Evolutionary conservation across 2,797 vertebrate genomes (phyloP), one percentile per base, ranked within the genome.

Genomic region (Loriculus beryllinus): DNA sequence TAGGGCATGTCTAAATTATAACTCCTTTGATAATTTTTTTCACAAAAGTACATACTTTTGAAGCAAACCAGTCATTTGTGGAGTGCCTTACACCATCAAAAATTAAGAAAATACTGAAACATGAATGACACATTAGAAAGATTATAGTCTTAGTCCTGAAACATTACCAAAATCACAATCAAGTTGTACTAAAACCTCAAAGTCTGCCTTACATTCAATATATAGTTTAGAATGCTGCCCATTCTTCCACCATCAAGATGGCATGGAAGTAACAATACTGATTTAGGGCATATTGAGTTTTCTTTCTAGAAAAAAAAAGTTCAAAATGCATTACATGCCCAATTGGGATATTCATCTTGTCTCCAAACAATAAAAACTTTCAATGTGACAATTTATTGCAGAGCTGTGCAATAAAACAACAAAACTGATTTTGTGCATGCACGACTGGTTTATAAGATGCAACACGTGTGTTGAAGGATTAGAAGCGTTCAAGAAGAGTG

Each of bases 371-470:
- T 1, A 64, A 47, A 68, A 56, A 14, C 15, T 82, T 72, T 18
- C 33, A 77, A 42, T 1, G 0, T 14, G 48, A 49, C 45, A 65
- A 67, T 29, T 86, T 59, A 62, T 19, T 76, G 74, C 33, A 83
- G 8, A 88, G 42, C 11, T 6, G 0, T 42, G 39, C 70, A 90
- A 51, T 1, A 59, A 33, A 65, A 54, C 16, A 8, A 39, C 12
- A 52, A 13, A 57, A 71, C 1, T 52, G 14, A 43, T 64, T 37
- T 51, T 14, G 15, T 11, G 11, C 17, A 71, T 5, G 9, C 12
- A 22, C 0, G 0, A 45, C 31, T 3, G 2, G 7, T 37, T 43
- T 48, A 16, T 1, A 43, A 35, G 37, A 71, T 14, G 5, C 7
- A 67, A 40, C 2, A 4, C 2, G 3, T 6, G 3, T 19, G 6